phyloP scores from a whole-genome alignment of 2,888 invertebrate genomes.

The Plebejus anna region DNA sequence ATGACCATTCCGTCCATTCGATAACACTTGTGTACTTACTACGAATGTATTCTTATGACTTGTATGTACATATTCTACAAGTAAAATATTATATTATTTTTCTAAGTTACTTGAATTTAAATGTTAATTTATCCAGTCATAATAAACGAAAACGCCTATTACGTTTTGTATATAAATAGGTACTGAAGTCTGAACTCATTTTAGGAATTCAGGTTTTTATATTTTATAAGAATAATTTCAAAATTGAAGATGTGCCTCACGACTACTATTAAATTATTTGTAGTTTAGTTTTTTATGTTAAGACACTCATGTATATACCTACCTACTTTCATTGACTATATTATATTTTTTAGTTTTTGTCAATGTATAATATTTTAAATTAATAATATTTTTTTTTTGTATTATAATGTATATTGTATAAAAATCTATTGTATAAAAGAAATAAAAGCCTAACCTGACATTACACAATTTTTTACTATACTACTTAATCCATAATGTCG shows the following conservation, averaged over 20 bases:
- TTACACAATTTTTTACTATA: neutral
- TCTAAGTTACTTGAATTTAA: neutral
- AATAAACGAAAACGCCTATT: too few relatives aligned
- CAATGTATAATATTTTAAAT: neutral
- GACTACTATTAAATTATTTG: constrained; percentile 11
- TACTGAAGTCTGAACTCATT: neutral
- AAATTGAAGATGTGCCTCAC: neutral
- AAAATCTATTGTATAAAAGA: neutral
- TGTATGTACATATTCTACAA: too few relatives aligned
- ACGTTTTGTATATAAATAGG: constrained; percentile 2
- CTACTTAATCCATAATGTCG: too few relatives aligned
- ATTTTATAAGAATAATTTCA: neutral
- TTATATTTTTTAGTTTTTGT: neutral
- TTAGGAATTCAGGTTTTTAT: neutral
- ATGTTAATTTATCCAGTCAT: too few relatives aligned
- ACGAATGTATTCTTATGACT: neutral
- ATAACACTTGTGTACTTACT: neutral
- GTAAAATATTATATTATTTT: too few relatives aligned
- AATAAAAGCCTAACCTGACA: neutral
- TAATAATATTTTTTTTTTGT: constrained; percentile 9
- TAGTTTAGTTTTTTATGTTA: neutral
- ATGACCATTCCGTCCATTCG: neutral
- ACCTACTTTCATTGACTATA: neutral
- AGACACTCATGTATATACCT: neutral
- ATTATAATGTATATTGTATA: constrained; percentile 53